Conservation (phyloP, 1,140 invertebrate species). For the Drosophila guanche region DNA sequence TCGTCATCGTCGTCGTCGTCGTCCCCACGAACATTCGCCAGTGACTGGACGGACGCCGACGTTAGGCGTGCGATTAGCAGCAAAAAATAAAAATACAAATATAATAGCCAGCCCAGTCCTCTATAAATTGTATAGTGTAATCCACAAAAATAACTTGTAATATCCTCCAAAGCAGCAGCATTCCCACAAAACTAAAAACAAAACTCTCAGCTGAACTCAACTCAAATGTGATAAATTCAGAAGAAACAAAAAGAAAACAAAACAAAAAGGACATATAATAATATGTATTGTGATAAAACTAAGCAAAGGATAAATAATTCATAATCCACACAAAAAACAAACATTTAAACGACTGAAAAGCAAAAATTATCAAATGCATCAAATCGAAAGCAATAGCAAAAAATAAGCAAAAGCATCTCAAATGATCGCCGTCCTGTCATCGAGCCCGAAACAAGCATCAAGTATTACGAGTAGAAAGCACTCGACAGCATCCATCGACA, state of each 20-base stretch:
- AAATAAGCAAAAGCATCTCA: constrained; percentile 31
- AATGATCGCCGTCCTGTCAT: constrained; percentile 21
- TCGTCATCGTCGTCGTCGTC: too few relatives aligned
- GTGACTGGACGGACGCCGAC: constrained; percentile 10
- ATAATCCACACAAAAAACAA: constrained; percentile 8
- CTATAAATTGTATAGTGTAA: constrained; percentile 11
- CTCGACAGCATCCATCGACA: neutral
- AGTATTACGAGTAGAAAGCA: constrained; percentile 26
- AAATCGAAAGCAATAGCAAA: constrained; percentile 9
- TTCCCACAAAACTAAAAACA: constrained; percentile 59
- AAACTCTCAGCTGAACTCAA: constrained; percentile 37
- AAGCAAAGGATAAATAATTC: constrained; percentile 12
- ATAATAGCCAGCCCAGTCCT: constrained; percentile 2
- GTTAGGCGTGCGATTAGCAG: constrained; percentile 56
- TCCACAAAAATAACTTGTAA: constrained; percentile 37
- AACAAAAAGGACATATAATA: constrained; percentile 26
- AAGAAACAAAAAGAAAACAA: constrained; percentile 24
- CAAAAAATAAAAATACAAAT: too few relatives aligned
- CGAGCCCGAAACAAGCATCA: constrained; percentile 20
- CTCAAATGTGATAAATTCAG: constrained; percentile 55
- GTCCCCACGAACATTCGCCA: constrained; percentile 4
- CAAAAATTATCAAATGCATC: constrained; percentile 17
- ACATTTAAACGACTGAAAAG: constrained; percentile 42
- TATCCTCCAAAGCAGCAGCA: constrained; percentile 48
- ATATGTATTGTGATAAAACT: constrained; percentile 40